phyloP scores from a whole-genome alignment of 2,888 invertebrate genomes.

The Ariolimax columbianus region DNA sequence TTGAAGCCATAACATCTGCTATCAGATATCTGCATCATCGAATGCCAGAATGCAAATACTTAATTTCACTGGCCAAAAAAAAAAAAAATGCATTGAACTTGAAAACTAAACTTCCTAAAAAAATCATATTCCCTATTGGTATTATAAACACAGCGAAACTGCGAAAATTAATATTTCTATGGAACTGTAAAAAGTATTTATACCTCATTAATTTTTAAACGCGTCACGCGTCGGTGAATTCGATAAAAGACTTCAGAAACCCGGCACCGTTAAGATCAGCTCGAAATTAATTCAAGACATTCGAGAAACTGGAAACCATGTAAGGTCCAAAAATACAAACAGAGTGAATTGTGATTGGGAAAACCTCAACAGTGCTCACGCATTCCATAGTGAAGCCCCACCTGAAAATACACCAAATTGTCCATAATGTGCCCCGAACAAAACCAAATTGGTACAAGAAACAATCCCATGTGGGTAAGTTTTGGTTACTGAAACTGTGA shows the following conservation, averaged over 20 bases:
- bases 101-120: background rate
- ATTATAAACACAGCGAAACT: background rate
- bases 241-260: background rate
- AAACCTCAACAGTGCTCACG: conserved; percentile 4
- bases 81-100: too few species aligned
- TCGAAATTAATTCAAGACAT: background rate
- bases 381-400: background rate
- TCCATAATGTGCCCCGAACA: background rate
- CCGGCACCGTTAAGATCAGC: background rate
- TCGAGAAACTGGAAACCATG: background rate
- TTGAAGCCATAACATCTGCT: background rate
- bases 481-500: background rate
- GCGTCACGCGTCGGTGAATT: background rate
- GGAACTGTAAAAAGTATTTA: background rate
- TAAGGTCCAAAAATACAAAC: background rate
- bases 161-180: background rate
- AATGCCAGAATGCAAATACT: background rate
- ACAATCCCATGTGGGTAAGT: background rate
- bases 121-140: background rate
- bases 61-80: background rate
- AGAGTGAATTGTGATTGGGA: background rate
- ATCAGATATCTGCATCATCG: background rate
- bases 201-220: background rate
- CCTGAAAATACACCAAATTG: background rate
- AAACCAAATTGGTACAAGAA: background rate